These are phyloP conservation scores for Eristalis intricaria DNA, from an alignment of 2,888 invertebrate genomes.

Conservation along the genomic window DNA sequence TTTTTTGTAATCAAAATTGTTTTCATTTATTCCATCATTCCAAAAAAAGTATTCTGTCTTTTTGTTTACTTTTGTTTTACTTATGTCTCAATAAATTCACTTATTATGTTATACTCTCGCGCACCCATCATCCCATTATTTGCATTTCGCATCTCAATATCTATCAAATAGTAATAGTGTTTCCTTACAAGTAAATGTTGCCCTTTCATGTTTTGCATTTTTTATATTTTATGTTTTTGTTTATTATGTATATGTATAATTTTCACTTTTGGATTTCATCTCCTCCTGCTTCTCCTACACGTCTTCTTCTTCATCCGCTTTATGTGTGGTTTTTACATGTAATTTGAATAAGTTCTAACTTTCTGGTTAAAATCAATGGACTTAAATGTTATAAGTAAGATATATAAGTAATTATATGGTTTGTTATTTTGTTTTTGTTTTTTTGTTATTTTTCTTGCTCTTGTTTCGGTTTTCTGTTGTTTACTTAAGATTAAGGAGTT, in stretches of 20 bases:
- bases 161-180: constrained; percentile 60
- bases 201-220: constrained; percentile 1
- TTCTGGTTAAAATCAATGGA: constrained; percentile 66
- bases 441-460: background rate
- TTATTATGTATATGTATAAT: constrained; percentile 68
- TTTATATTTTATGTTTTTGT: constrained; percentile 9
- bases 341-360: constrained; percentile 68
- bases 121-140: constrained; percentile 38
- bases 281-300: too few relatives aligned
- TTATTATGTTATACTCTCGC: constrained; percentile 54
- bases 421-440: constrained; percentile 18
- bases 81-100: constrained; percentile 69
- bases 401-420: constrained; percentile 63
- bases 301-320: background rate
- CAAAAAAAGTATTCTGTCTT: constrained; percentile 53
- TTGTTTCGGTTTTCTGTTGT: background rate
- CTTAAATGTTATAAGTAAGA: constrained; percentile 68
- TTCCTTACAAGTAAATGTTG: constrained; percentile 43
- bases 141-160: constrained; percentile 45
- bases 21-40: constrained; percentile 70
- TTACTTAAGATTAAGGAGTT: constrained; percentile 58
- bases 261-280: constrained; percentile 31
- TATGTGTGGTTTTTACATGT: constrained; percentile 55
- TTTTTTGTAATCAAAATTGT: constrained; percentile 71
- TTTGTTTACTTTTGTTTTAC: constrained; percentile 33